Evolutionary conservation across 2,113 vertebrate species (phyloP), one percentile per base, ranked within the genome.

Genomic region (Otus sunia): DNA sequence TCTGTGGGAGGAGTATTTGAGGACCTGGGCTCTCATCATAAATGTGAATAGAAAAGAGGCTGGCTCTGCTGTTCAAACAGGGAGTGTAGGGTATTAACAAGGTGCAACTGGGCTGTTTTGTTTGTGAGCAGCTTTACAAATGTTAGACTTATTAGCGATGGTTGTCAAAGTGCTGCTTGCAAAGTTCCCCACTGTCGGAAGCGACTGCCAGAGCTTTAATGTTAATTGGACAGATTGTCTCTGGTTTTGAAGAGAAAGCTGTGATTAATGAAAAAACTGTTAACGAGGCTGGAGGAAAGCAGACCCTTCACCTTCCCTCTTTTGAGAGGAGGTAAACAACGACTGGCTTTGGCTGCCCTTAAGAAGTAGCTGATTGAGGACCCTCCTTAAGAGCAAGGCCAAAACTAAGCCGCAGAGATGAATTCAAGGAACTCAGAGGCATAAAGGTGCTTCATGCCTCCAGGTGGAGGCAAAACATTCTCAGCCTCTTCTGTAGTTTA

Each of bases 171-270:
- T 60, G 93, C 75, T 3, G 68, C 94, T 97, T 92, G 95, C 91
- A 87, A 91, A 97, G 97, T 95, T 97, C 96, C 95, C 94, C 83
- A 90, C 83, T 9, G 0, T 50, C 15, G 11, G 86, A 66, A 92
- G 79, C 6, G 4, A 79, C 96, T 98, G 94, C 88, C 96, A 96
- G 93, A 96, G 95, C 96, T 97, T 98, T 97, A 97, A 97, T 97
- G 97, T 98, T 98, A 98, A 98, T 98, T 98, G 97, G 98, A 98
- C 97, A 98, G 97, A 97, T 97, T 98, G 98, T 98, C 97, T 98
- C 96, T 92, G 91, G 87, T 96, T 98, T 98, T 98, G 97, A 98
- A 98, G 97, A 92, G 97, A 96, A 97, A 97, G 94, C 85, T 96
- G 96, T 98, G 98, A 98, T 98, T 98, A 98, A 98, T 97, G 95